Percentiles rank a stretch among this genome's conserved stretches.
Evolutionary conservation across 2,113 vertebrate species (phyloP).

Genomic region (Trinectes maculatus): DNA sequence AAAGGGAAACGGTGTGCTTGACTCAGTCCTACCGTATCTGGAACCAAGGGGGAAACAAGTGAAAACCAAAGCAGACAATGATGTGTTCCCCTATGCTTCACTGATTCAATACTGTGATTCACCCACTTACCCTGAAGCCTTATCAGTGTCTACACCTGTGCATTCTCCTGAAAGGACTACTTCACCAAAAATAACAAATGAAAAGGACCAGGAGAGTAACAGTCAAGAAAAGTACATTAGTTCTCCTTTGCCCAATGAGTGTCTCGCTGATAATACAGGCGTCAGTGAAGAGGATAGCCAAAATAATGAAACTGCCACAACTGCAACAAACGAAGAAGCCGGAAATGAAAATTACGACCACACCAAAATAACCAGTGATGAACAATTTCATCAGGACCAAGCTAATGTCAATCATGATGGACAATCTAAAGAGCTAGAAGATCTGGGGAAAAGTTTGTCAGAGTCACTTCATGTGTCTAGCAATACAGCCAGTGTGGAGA

Average conservation of each 20-base stretch:
- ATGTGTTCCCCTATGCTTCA: constrained; percentile 24
- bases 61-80: constrained; percentile 45
- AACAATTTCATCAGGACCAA: constrained; percentile 23
- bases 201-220: constrained; percentile 23
- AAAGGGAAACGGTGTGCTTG: constrained; percentile 26
- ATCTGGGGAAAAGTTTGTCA: constrained; percentile 70
- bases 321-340: not conserved
- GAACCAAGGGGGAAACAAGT: constrained; percentile 14
- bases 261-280: not conserved
- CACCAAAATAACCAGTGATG: constrained; percentile 1
- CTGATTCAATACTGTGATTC: constrained; percentile 35
- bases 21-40: constrained; percentile 36
- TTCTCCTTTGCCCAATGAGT: constrained; percentile 17
- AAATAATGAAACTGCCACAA: not conserved
- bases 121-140: constrained; percentile 11
- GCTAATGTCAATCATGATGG: constrained; percentile 21
- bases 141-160: constrained; percentile 27
- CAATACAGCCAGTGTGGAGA: constrained; percentile 26
- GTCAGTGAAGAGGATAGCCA: constrained; percentile 30
- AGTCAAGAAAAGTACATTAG: not conserved
- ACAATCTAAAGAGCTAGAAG: constrained; percentile 63
- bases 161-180: constrained; percentile 32
- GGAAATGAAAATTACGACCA: constrained; percentile 31
- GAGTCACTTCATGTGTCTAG: constrained; percentile 68
- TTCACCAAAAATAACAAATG: constrained; percentile 14